phyloP scores from a whole-genome alignment of 2,888 invertebrate species.

The Sturmia bella region DNA sequence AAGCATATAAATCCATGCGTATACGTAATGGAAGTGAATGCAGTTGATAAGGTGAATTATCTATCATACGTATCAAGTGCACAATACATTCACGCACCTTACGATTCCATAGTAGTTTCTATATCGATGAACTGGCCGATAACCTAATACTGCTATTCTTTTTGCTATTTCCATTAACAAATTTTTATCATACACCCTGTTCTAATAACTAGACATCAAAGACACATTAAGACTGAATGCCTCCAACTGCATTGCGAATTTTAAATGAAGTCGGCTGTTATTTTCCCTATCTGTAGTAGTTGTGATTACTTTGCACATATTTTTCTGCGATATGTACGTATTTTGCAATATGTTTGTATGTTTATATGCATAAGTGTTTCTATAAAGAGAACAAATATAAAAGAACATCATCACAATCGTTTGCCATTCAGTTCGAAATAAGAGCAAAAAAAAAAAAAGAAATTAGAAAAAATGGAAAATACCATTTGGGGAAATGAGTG shows the following conservation, averaged over 20 bases:
- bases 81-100: too few species aligned
- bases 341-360: neutral
- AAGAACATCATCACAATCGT: constrained; percentile 66
- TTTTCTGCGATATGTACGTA: neutral
- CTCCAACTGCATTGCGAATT: constrained; percentile 57
- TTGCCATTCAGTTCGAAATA: constrained; percentile 46
- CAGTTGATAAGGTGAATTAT: too few species aligned
- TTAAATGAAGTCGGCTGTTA: constrained; percentile 47
- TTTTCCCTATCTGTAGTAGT: constrained; percentile 24
- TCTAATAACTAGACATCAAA: constrained; percentile 2
- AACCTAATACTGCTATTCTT: too few species aligned
- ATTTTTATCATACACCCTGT: constrained; percentile 19
- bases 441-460: neutral
- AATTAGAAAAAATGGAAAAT: constrained; percentile 46
- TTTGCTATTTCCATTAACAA: constrained; percentile 15
- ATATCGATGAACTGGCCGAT: too few species aligned
- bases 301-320: constrained; percentile 14
- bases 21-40: too few species aligned
- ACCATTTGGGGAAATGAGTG: constrained; percentile 67
- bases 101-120: too few species aligned
- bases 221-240: constrained; percentile 37
- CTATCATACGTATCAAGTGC: too few species aligned
- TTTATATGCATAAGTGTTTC: constrained; percentile 26
- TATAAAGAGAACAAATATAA: constrained; percentile 56
- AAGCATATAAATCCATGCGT: too few species aligned